Conservation (phyloP, 2,113 vertebrate genomes). For the Macrotus californicus region DNA sequence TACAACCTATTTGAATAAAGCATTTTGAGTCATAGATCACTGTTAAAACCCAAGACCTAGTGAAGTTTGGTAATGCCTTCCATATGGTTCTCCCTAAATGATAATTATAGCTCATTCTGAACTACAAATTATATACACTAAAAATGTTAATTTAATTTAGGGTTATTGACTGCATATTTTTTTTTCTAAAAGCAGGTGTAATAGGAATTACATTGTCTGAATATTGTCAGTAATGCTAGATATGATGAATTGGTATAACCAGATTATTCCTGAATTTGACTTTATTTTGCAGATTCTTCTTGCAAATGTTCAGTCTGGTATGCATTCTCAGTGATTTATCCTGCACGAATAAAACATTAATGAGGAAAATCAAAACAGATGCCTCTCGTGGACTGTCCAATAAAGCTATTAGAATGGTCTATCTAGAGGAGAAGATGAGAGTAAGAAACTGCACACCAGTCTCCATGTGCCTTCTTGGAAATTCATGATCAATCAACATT, state of each 20-base stretch:
- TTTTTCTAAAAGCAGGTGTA: slow-evolving; percentile 67
- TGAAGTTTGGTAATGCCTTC: slow-evolving; percentile 49
- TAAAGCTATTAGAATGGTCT: slow-evolving; percentile 41
- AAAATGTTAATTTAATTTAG: slow-evolving; percentile 72
- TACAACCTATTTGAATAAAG: slow-evolving; percentile 64
- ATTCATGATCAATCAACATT: slow-evolving; percentile 64
- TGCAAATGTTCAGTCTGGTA: slow-evolving; percentile 57
- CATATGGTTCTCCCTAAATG: slow-evolving; percentile 64
- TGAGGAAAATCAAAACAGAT: slow-evolving; percentile 77
- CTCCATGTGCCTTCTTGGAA: slow-evolving; percentile 47
- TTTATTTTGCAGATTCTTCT: slow-evolving; percentile 51
- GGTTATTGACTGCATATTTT: slow-evolving; percentile 54
- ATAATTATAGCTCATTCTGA: slow-evolving; percentile 57
- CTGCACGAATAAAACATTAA: slow-evolving; percentile 76
- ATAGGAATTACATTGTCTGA: slow-evolving; percentile 59
- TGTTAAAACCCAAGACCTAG: background rate
- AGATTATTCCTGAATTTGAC: slow-evolving; percentile 58
- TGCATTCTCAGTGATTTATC: slow-evolving; percentile 62
- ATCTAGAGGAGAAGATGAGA: slow-evolving; percentile 44
- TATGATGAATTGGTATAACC: slow-evolving; percentile 60
- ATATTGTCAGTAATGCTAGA: slow-evolving; percentile 52
- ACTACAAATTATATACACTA: slow-evolving; percentile 71
- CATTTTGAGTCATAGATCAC: slow-evolving; percentile 12
- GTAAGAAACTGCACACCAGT: slow-evolving; percentile 39
- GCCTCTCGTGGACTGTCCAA: slow-evolving; percentile 44